Evolutionary conservation across 1,140 invertebrate genomes (phyloP).

Genomic region (Sipha flava): DNA sequence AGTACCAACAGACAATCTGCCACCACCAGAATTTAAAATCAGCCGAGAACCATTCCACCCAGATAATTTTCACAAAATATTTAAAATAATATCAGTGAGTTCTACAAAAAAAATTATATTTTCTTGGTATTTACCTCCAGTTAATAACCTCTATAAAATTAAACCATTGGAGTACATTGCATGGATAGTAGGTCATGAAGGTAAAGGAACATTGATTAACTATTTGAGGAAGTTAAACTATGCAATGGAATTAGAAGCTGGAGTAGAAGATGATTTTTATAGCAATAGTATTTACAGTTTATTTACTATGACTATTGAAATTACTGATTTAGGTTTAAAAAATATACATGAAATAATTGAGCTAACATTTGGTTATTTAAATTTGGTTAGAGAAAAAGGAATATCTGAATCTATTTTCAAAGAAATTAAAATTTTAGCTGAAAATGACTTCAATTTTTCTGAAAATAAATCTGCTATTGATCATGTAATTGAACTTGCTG

Average conservation of each 20-base stretch:
- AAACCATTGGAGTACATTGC: conserved; percentile 73
- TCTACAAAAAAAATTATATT: conserved; percentile 63
- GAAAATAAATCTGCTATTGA: conserved; percentile 61
- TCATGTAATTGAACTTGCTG: conserved; percentile 67
- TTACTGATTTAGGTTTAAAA: conserved; percentile 70
- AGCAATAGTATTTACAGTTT: conserved; percentile 44
- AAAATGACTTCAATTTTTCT: conserved; percentile 55
- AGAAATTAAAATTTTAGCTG: conserved; percentile 65
- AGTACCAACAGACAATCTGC: conserved; percentile 55
- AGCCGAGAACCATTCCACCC: conserved; percentile 50
- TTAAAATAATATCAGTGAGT: conserved; percentile 70
- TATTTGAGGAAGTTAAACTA: conserved; percentile 75
- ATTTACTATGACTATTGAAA: conserved; percentile 62
- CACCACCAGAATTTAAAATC: conserved; percentile 52
- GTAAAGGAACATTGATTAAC: conserved; percentile 73
- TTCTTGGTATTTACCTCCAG: conserved; percentile 70
- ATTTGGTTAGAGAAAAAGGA: conserved; percentile 54
- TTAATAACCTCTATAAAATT: conserved; percentile 60
- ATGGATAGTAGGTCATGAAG: conserved; percentile 79
- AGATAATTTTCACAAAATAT: conserved; percentile 59
- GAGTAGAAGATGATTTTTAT: conserved; percentile 64
- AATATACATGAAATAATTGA: conserved; percentile 61
- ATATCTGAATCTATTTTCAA: conserved; percentile 61
- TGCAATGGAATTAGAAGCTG: conserved; percentile 69
- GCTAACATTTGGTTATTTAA: conserved; percentile 64